Base-by-base conservation (phyloP, 2,113 vertebrate species). In the Upupa epops region DNA sequence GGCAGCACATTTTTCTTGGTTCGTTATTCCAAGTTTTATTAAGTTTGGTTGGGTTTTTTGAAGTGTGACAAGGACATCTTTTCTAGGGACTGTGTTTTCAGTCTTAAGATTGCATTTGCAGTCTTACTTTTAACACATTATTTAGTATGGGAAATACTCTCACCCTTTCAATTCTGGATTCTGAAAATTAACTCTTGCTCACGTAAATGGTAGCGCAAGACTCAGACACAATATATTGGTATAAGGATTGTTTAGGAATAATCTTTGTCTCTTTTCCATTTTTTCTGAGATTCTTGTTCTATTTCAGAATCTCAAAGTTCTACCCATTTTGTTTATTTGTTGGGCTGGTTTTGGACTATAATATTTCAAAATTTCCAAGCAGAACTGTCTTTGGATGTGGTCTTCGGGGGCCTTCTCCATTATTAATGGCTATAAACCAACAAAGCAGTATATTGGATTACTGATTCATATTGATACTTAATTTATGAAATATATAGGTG, bases 11-110 rank as follows among this genome's bases (percentile, higher is more conserved):
- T 87, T 92, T 70, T 70, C 58, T 86, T 61, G 26, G 16, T 87
- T 81, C 61, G 36, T 55, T 77, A 8, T 20, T 94, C 71, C 51
- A 84, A 29, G 65, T 61, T 42, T 36, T 78, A 89, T 95, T 78
- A 48, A 34, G 69, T 73, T 94, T 84, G 28, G 65, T 66, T 61
- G 16, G 16, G 12, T 40, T 80, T 81, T 92, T 76, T 63, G 18
- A 82, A 89, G 55, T 80, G 37, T 70, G 42, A 55, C 71, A 76
- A 79, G 36, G 82, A 31, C 28, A 28, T 32, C 21, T 90, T 40
- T 90, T 78, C 66, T 60, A 51, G 22, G 17, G 29, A 40, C 10
- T 49, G 9, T 9, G 45, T 48, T 77, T n/a, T n/a, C n/a, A n/a
- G n/a, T n/a, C n/a, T n/a, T n/a, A n/a, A n/a, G n/a, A n/a, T n/a